Conservation (phyloP, 1,140 invertebrate genomes). For the Gerris buenoi region DNA sequence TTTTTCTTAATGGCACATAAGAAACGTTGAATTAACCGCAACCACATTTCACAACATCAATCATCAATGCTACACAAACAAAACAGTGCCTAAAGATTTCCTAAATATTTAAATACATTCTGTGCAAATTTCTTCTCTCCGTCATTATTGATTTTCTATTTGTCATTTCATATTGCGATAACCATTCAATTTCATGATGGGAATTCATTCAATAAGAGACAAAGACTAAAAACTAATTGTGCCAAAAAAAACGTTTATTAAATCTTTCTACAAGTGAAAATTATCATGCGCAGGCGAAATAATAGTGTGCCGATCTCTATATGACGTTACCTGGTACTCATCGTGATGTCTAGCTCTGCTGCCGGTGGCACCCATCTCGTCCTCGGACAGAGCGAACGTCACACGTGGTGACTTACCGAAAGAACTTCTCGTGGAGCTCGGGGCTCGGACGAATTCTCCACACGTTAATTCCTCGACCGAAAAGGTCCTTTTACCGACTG, state of each 20-base stretch:
- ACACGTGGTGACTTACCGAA: conserved; percentile 25
- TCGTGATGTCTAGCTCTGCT: conserved; percentile 5
- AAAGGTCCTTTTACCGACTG: conserved; percentile 21
- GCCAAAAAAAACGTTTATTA: background rate
- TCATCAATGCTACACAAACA: too few relatives aligned
- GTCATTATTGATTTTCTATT: too few relatives aligned
- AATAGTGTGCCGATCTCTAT: background rate
- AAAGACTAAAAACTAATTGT: too few relatives aligned
- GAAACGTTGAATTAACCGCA: too few relatives aligned
- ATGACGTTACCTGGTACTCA: background rate
- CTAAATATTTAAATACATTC: too few relatives aligned
- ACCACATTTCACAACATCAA: too few relatives aligned
- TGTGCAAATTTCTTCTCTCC: too few relatives aligned
- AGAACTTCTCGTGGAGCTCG: conserved; percentile 18
- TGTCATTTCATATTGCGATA: too few relatives aligned
- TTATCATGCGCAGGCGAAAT: background rate
- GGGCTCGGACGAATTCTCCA: conserved; percentile 14
- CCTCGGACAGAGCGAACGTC: conserved; percentile 24
- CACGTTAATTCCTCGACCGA: conserved; percentile 23
- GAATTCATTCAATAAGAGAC: too few relatives aligned
- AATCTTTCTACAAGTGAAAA: background rate
- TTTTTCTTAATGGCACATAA: too few relatives aligned
- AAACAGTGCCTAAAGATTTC: too few relatives aligned
- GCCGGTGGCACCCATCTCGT: conserved; percentile 18
- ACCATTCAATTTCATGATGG: too few relatives aligned